phyloP scores from a whole-genome alignment of 2,888 invertebrate species.

The Idaea aversata region DNA sequence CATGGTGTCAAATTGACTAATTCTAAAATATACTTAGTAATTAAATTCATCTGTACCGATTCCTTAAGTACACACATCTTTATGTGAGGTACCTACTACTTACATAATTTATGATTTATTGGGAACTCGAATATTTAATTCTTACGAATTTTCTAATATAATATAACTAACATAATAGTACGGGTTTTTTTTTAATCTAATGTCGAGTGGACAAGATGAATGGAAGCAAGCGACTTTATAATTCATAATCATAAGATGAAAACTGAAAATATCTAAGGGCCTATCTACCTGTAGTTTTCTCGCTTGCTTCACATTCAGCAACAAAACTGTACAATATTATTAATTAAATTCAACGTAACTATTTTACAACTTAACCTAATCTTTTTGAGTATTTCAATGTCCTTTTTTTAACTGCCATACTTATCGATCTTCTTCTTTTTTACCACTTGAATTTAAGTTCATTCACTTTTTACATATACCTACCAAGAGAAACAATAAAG shows the following conservation, averaged over 20 bases:
- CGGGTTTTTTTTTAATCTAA: neutral
- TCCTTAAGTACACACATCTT: conserved; percentile 1
- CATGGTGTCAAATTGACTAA: conserved; percentile 28
- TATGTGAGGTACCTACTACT: neutral
- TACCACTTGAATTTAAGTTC: no score
- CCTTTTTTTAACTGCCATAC: no score
- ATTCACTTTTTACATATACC: no score
- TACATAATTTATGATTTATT: conserved; percentile 3
- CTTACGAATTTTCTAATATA: neutral
- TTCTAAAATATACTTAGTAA: conserved; percentile 4
- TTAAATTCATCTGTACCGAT: conserved; percentile 9
- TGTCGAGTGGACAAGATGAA: neutral
- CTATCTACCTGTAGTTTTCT: neutral
- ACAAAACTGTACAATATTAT: neutral
- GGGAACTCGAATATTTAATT: neutral
- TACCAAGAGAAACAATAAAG: no score
- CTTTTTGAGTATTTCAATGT: conserved; percentile 2
- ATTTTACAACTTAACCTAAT: conserved; percentile 12
- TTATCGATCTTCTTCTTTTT: no score
- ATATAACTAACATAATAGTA: no score
- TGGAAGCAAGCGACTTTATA: neutral
- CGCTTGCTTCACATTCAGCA: neutral
- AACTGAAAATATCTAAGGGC: neutral
- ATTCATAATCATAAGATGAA: neutral
- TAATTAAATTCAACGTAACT: conserved; percentile 1